Base-by-base conservation (phyloP, 64 coral and sea anemone species). In the Montipora efflorescens region DNA sequence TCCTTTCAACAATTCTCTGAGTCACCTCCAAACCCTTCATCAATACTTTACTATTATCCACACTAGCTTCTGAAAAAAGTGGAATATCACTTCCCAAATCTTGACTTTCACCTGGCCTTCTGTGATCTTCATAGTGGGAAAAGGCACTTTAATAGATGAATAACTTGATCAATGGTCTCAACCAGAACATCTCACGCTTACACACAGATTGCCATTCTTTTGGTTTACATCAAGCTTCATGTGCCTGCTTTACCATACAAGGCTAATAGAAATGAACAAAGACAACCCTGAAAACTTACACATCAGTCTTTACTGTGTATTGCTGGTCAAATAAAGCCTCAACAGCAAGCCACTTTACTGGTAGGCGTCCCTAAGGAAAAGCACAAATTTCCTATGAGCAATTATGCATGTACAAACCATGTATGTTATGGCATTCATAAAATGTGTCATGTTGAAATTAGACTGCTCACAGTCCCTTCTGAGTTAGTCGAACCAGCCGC, bases 241-340 rank as follows among this genome's bases (percentile, higher is more conserved):
- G 8, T 48, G 22, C 15, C 22, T 62, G 48, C 25, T 36, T 53
- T 57, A 81, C 18, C 18, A 81, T 10, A 48, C 9, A 44, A 47
- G 19, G 22, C 28, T 8, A 43, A 48, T 12, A 79, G 62, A 64
- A 67, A 7, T 6, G 3, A 36, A 16, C 21, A 86, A 36, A 44
- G 79, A 5, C 7, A 47, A 7, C 10, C 12, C 8, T 57, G 53
- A 57, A n/a, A 70, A 92, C 92, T 93, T 93, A 93, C 92, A 93
- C 92, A 74, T 93, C 92, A 22, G 82, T 88, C 84, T 87, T 93
- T 0, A 93, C 44, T 68, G 92, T 93, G 62, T 93, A 93, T 16
- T 93, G 85, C 51, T 93, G 92, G 62, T 93, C 92, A 80, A 93
- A 93, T 76, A 93, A 88, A 4, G 92, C 92, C 53, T 93, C 92